Evolutionary conservation across 2,888 invertebrate genomes (phyloP).

Genomic region (Syrista parreyssii): DNA sequence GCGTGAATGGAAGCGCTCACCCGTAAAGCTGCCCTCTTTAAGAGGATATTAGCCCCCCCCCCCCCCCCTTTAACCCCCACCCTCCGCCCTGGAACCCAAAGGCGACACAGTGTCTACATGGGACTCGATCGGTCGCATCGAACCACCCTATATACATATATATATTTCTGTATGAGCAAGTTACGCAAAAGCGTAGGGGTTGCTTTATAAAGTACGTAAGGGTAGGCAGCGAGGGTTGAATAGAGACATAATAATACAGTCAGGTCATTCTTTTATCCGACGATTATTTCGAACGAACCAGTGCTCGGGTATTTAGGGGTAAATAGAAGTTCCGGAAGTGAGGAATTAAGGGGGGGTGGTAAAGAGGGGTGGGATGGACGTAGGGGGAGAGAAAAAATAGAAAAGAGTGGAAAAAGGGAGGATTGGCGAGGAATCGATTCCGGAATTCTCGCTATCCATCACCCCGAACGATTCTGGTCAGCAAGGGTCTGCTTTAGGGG

Average conservation of each 20-base stretch:
- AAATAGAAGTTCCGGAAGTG: background rate
- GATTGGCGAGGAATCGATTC: conserved; percentile 7
- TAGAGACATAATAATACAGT: background rate
- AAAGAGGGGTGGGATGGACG: background rate
- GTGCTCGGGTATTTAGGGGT: background rate
- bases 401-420: conserved; percentile 5
- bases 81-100: background rate
- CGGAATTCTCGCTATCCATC: background rate
- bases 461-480: background rate
- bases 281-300: background rate
- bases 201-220: background rate
- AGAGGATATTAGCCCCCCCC: conserved; percentile 40
- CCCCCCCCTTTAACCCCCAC: conserved; percentile 5
- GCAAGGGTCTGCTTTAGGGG: background rate
- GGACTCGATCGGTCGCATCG: conserved; percentile 10
- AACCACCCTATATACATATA: conserved; percentile 11
- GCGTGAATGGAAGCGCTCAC: conserved; percentile 39
- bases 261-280: background rate
- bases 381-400: background rate
- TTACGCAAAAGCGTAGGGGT: background rate
- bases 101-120: conserved; percentile 41
- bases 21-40: conserved; percentile 42
- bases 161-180: background rate
- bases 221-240: background rate
- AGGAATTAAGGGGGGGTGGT: background rate